Evolutionary conservation across 2,113 vertebrate species (phyloP).

Genomic region (Spheniscus mendiculus): DNA sequence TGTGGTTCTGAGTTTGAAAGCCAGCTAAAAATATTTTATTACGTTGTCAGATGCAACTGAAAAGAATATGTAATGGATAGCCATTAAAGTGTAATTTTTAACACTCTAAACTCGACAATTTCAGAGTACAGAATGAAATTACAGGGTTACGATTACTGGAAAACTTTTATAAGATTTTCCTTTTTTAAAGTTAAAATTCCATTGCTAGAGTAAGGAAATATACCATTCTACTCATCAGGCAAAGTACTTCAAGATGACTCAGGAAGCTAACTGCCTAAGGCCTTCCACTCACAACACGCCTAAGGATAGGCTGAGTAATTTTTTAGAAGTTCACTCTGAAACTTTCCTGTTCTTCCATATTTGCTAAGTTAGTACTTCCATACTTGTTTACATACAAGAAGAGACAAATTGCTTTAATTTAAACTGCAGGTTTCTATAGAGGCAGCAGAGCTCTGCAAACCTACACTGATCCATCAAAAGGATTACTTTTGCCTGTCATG

Average conservation of each 20-base stretch:
- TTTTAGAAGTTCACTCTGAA: background rate
- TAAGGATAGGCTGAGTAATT: background rate
- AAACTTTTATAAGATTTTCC: background rate
- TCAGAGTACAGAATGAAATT: background rate
- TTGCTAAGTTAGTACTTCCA: background rate
- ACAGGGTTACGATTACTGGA: background rate
- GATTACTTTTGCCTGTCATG: background rate
- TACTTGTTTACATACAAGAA: background rate
- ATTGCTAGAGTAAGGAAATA: background rate
- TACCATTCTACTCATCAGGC: background rate
- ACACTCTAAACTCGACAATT: background rate
- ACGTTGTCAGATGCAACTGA: background rate
- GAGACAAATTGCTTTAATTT: background rate
- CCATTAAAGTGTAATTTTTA: background rate
- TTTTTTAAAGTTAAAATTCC: background rate
- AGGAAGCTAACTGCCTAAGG: background rate
- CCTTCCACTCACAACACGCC: rapidly evolving
- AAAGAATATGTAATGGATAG: background rate
- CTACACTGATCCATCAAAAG: background rate
- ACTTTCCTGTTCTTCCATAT: background rate
- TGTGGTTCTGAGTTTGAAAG: background rate
- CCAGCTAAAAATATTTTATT: background rate
- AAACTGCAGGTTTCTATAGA: background rate
- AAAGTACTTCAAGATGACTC: background rate
- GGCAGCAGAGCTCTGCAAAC: background rate